A percentile compares a stretch with the other conserved stretches of the same genome.
Evolutionary conservation across 1,140 invertebrate genomes (phyloP).

Genomic region (Heliconius himera): DNA sequence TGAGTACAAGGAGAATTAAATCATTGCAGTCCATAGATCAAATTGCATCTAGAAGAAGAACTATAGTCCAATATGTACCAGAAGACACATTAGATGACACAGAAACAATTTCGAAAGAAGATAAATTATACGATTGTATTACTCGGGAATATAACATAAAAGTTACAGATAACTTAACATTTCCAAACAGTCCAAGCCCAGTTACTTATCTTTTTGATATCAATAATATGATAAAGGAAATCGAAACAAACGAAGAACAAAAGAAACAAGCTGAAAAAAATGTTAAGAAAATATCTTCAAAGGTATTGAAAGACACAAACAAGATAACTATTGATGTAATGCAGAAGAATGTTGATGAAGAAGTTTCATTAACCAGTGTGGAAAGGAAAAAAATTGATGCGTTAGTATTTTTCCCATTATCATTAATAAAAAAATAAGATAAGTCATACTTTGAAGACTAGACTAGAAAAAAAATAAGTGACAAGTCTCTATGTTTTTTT

Average conservation of each 20-base stretch:
- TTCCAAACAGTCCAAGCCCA: constrained; percentile 27
- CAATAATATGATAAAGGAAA: constrained; percentile 56
- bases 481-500: too few relatives aligned
- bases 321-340: constrained; percentile 58
- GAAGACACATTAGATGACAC: constrained; percentile 24
- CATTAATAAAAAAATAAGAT: too few relatives aligned
- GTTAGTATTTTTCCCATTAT: constrained; percentile 37
- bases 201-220: constrained; percentile 58
- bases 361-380: constrained; percentile 42
- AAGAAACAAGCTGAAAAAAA: constrained; percentile 56
- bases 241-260: constrained; percentile 48
- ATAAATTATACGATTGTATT: constrained; percentile 47
- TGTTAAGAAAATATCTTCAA: constrained; percentile 53
- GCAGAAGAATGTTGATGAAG: constrained; percentile 47
- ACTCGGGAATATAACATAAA: constrained; percentile 50
- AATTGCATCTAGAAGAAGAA: constrained; percentile 36
- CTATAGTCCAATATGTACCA: constrained; percentile 10
- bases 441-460: too few relatives aligned
- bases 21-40: constrained; percentile 49
- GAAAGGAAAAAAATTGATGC: constrained; percentile 49
- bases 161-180: constrained; percentile 51
- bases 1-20: constrained; percentile 52
- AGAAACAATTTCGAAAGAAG: constrained; percentile 51
- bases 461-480: too few relatives aligned
- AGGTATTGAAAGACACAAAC: constrained; percentile 49